phyloP scores from a whole-genome alignment of 2,113 vertebrate species.

The western clawed frog (Xenopus tropicalis) region UCB_Xtro_10.0 CM004443.2:71363501-71364000 shows the following conservation, averaged over 20 bases:
- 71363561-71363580: background rate
- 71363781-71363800: constrained; percentile 5
- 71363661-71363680: background rate
- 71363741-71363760: background rate
- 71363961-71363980: background rate
- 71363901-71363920: background rate
- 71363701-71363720: background rate
- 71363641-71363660: background rate
- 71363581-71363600: background rate
- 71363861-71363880: background rate
- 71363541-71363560: background rate
- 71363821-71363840: constrained; percentile 6
- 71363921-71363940: background rate
- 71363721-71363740: background rate
- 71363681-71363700: background rate
- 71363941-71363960: background rate
- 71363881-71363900: background rate
- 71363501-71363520: background rate
- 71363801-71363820: background rate
- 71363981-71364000: background rate
- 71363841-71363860: constrained; percentile 1
- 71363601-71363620: background rate
- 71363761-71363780: constrained; percentile 1
- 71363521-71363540: background rate
- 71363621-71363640: background rate